phyloP scores from a whole-genome alignment of 2,888 invertebrate species.

The Cryptophagus acutangulus region DNA sequence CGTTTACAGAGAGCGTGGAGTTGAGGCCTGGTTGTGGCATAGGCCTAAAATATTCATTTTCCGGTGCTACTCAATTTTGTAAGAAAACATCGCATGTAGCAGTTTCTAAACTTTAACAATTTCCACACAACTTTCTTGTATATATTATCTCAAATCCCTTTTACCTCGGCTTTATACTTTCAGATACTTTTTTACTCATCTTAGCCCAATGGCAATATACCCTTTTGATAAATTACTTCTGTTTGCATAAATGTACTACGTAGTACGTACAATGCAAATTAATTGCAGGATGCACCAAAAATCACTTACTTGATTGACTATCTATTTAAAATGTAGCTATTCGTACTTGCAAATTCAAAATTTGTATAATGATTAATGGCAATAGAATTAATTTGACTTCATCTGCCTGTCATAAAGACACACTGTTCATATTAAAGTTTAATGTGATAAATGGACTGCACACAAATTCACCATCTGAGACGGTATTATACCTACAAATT shows the following conservation, averaged over 20 bases:
- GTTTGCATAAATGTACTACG: too few species aligned
- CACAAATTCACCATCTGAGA: constrained; percentile 4
- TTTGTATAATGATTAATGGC: constrained; percentile 1
- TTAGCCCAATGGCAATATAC: too few species aligned
- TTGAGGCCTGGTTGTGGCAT: constrained; percentile 31
- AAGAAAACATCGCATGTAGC: constrained; percentile 40
- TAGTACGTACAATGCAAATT: too few species aligned
- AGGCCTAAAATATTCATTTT: constrained; percentile 39
- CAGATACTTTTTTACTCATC: constrained; percentile 13
- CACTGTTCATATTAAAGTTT: constrained; percentile 5
- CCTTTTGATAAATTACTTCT: constrained; percentile 22
- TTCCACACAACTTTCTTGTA: constrained; percentile 37
- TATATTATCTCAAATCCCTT: constrained; percentile 28
- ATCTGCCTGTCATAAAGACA: background rate
- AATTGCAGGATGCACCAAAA: too few species aligned
- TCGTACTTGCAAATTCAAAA: too few species aligned
- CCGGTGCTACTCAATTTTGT: constrained; percentile 38
- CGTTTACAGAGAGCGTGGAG: constrained; percentile 32
- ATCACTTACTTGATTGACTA: too few species aligned
- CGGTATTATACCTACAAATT: constrained; percentile 4
- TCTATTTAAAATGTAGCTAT: too few species aligned
- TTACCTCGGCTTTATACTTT: constrained; percentile 6
- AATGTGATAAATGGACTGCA: constrained; percentile 10
- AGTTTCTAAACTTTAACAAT: constrained; percentile 41
- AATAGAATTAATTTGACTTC: constrained; percentile 1